These are phyloP conservation scores for Catostylus mosaicus DNA, from an alignment of 30 jellyfish, hydroid and myxozoan species.

Conservation along the genomic window DNA sequence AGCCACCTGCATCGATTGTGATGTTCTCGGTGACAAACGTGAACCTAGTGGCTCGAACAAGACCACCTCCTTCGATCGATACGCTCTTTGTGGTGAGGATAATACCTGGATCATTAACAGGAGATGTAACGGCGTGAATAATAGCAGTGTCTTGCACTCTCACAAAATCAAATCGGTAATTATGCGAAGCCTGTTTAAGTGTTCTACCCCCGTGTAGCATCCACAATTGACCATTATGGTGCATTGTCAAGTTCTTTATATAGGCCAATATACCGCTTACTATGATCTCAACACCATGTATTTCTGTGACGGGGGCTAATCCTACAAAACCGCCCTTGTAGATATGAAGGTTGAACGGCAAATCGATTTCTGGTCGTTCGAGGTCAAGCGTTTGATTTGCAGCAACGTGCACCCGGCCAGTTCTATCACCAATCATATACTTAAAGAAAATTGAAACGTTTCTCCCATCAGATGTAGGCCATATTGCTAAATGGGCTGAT, in stretches of 20 bases:
- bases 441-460: conserved; percentile 62
- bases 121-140: conserved; percentile 65
- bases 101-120: conserved; percentile 71
- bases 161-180: conserved; percentile 48
- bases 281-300: conserved; percentile 61
- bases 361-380: conserved; percentile 58
- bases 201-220: conserved; percentile 75
- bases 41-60: conserved; percentile 58
- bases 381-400: conserved; percentile 65
- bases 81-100: conserved; percentile 40
- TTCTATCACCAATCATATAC: conserved; percentile 74
- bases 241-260: conserved; percentile 61
- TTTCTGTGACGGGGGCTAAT: conserved; percentile 66
- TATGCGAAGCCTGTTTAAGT: conserved; percentile 26
- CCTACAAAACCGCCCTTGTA: conserved; percentile 69
- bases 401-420: conserved; percentile 76
- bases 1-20: conserved; percentile 66
- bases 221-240: conserved; percentile 65
- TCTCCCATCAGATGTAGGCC: conserved; percentile 45
- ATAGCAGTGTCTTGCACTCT: conserved; percentile 72
- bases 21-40: conserved; percentile 68
- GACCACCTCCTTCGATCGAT: conserved; percentile 70
- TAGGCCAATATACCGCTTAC: conserved; percentile 66
- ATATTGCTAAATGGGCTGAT: conserved; percentile 63
- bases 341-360: conserved; percentile 59